A percentile compares a stretch with the other conserved stretches of the same genome.
These are phyloP conservation scores for Acipenser transmontanus DNA, from an alignment of 2,797 vertebrate genomes.

Conservation along the genomic window DNA sequence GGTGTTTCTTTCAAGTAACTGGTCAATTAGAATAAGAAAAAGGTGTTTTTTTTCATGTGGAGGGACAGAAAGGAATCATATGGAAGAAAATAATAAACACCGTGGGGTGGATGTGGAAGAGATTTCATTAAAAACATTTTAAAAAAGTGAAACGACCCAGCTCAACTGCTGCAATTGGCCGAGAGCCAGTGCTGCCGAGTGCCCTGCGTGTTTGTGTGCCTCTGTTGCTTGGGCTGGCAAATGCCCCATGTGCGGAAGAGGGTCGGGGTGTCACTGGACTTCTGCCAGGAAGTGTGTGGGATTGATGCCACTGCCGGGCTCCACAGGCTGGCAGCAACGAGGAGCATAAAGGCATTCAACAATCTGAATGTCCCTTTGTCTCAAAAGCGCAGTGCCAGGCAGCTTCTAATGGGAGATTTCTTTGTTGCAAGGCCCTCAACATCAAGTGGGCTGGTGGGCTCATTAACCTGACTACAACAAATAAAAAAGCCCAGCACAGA, in stretches of 20 bases:
- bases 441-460: constrained; percentile 99
- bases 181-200: constrained; percentile 41
- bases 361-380: constrained; percentile 98
- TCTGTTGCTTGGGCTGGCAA: constrained; percentile 71
- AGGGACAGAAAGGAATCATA: neutral
- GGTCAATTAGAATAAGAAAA: constrained; percentile 27
- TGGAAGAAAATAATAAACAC: constrained; percentile 5
- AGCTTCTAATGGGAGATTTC: constrained; percentile 98
- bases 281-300: constrained; percentile 86
- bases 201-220: constrained; percentile 65
- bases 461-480: constrained; percentile 95
- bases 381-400: constrained; percentile 92
- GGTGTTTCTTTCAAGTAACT: constrained; percentile 47
- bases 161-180: constrained; percentile 62
- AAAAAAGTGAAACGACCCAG: constrained; percentile 34
- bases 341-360: constrained; percentile 96
- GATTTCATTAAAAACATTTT: constrained; percentile 40
- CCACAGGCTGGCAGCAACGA: constrained; percentile 88
- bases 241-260: constrained; percentile 74
- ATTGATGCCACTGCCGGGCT: constrained; percentile 85
- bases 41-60: constrained; percentile 4
- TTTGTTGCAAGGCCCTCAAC: constrained; percentile 99
- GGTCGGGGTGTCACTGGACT: constrained; percentile 71
- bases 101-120: constrained; percentile 9
- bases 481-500: constrained; percentile 98